Evolutionary conservation across 2,113 vertebrate genomes (phyloP), one percentile per base, ranked within the genome.

Genomic region (Chaenocephalus aceratus): DNA sequence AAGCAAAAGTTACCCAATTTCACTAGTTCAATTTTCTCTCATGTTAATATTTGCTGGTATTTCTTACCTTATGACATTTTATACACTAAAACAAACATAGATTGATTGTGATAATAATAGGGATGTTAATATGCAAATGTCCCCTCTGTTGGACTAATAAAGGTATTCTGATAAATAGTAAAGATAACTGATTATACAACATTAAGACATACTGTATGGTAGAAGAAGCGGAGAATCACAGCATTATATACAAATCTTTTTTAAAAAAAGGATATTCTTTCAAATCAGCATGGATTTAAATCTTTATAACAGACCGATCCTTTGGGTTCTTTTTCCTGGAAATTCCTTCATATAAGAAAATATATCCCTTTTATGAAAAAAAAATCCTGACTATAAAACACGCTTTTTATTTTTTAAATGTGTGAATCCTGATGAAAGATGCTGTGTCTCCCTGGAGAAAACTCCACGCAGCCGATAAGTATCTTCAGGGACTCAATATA

Each of bases 401-500:
- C 1, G 10, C 44, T 64, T 78, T 78, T 48, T 54, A 18, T 70
- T 63, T 67, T 66, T 30, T 18, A 75, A 70, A 61, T 44, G 71
- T 81, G 59, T 66, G 36, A 80, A 64, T 60, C 34, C 48, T 48
- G 23, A 70, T 71, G 26, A 58, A 48, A 63, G 59, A 46, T 51
- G 23, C 26, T 60, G 18, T 16, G 57, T 13, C 21, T 89, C 86
- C 65, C 61, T 41, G 53, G 48, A 82, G 78, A 36, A 62, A 34
- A 54, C 59, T 45, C 51, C 0, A 9, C 23, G 2, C 49, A 53
- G 78, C 68, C 13, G 63, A 70, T 61, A 56, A 80, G 44, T 57
- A 66, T 85, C 87, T 89, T 86, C 7, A 69, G 88, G 85, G 88
- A 85, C 73, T 67, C 18, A 3, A 77, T 88, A 81, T 89, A 66